These are phyloP conservation scores for Colletes latitarsis DNA, from an alignment of 1,140 invertebrate genomes.

Conservation along the genomic window DNA sequence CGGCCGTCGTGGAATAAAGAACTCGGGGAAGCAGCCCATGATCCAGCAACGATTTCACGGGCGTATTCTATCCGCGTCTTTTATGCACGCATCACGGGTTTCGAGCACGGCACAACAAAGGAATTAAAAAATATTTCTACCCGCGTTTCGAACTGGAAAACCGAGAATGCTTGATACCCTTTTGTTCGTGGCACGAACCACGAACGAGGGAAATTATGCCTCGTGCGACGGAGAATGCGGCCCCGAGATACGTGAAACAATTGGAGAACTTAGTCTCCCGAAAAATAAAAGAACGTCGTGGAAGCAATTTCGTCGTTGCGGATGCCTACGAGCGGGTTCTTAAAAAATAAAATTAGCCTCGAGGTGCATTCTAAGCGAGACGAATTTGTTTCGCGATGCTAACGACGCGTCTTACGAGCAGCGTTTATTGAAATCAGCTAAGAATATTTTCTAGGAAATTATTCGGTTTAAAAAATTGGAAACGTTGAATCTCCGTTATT, in stretches of 20 bases:
- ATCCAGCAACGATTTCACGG: not conserved
- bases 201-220: not conserved
- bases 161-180: not conserved
- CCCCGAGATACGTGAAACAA: conserved; percentile 6
- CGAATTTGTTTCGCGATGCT: not conserved
- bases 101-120: not conserved
- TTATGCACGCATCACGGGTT: not conserved
- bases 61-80: not conserved
- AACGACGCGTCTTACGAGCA: no score
- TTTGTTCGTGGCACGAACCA: not conserved
- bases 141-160: not conserved
- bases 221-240: not conserved
- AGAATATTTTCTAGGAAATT: no score
- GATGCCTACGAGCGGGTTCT: not conserved
- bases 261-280: not conserved
- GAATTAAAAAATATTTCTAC: conserved; percentile 24
- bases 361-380: not conserved
- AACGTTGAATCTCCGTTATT: no score
- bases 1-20: conserved; percentile 23
- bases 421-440: no score
- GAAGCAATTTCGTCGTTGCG: not conserved
- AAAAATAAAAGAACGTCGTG: no score
- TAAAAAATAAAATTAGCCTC: not conserved
- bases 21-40: not conserved
- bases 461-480: no score